Conservation (phyloP, 2,797 vertebrate genomes). For the Mus spretus region DNA sequence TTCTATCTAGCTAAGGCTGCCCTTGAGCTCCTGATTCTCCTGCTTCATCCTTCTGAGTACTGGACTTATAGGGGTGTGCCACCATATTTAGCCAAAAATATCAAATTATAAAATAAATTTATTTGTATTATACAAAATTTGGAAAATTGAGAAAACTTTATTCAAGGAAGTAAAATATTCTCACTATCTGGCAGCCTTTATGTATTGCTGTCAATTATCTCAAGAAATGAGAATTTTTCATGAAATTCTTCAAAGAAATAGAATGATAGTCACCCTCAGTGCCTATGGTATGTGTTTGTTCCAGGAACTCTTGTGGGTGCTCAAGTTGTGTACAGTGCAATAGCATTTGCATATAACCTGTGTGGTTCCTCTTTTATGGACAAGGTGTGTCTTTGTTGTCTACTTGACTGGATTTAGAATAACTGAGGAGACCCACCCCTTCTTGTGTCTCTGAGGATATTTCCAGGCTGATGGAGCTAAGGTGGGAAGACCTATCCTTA, state of each 20-base stretch:
- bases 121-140: conserved; percentile 52
- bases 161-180: conserved; percentile 36
- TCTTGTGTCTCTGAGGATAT: neutral
- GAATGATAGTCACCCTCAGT: neutral
- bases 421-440: neutral
- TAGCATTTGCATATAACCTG: neutral
- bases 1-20: neutral
- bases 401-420: neutral
- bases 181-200: neutral
- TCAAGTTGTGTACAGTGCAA: neutral
- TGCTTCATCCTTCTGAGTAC: neutral
- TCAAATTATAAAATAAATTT: conserved; percentile 40
- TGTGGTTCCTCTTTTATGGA: too few species aligned
- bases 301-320: too few species aligned
- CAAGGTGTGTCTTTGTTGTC: neutral
- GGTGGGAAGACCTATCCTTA: neutral
- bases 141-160: conserved; percentile 49
- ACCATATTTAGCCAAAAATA: neutral
- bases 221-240: neutral
- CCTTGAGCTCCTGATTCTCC: neutral
- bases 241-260: conserved; percentile 39
- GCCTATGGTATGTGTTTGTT: neutral
- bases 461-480: neutral
- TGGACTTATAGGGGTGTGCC: neutral
- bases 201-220: neutral